Evolutionary conservation across 1,140 invertebrate species (phyloP).

Genomic region (Euura saliciscinereae): DNA sequence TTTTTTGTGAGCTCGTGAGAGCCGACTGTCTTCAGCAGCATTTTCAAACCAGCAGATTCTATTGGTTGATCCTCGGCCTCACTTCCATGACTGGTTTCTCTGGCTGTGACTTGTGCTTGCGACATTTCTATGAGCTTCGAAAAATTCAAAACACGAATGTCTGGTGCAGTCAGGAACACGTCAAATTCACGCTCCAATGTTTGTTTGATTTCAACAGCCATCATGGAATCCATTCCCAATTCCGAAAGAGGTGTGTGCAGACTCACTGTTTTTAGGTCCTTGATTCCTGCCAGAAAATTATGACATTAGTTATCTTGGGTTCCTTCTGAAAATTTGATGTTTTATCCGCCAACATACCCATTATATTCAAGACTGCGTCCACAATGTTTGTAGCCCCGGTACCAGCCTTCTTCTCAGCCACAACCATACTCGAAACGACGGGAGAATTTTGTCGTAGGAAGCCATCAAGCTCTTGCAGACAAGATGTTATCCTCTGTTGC

Average conservation of each 20-base stretch:
- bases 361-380: conserved; percentile 69
- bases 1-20: conserved; percentile 16
- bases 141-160: conserved; percentile 67
- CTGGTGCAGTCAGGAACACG: conserved; percentile 76
- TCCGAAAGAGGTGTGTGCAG: conserved; percentile 76
- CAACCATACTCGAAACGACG: conserved; percentile 80
- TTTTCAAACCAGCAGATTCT: too few species aligned
- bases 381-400: conserved; percentile 67
- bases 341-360: conserved; percentile 54
- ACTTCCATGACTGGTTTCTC: too few species aligned
- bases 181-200: conserved; percentile 84
- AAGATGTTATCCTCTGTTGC: conserved; percentile 83
- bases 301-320: too few species aligned
- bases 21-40: too few species aligned
- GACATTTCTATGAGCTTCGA: not conserved
- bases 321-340: not conserved
- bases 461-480: conserved; percentile 70
- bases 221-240: conserved; percentile 74
- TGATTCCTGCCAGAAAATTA: conserved; percentile 38
- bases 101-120: too few species aligned
- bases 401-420: conserved; percentile 72
- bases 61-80: too few species aligned
- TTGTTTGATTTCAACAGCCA: conserved; percentile 82
- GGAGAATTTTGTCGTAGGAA: conserved; percentile 70
- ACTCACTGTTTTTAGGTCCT: conserved; percentile 67